Base-by-base conservation (phyloP, 2,113 vertebrate species). In the Pachyramphus minor region DNA sequence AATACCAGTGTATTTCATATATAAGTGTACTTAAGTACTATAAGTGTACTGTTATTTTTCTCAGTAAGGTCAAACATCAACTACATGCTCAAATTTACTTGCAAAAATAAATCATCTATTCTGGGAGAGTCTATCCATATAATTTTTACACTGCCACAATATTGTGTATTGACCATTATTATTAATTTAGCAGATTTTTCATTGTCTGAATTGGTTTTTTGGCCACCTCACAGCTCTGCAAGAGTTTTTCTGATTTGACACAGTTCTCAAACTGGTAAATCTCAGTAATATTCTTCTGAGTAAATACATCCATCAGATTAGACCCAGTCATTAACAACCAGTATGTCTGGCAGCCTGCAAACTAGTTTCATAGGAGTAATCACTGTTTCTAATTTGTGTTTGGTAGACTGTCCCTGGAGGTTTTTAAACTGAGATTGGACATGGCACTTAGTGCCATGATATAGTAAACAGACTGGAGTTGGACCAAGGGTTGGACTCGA, bases 181-280 rank as follows among this genome's bases (percentile, higher is more conserved):
- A 49, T 58, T 76, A 53, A 72, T 87, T 95, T 91, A 89, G 58
- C n/a, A 66, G 66, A 87, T 58, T 85, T 95, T 90, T 95, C 89
- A 85, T 96, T 89, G 84, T 79, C 89, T 96, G 74, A 89, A 97
- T 95, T 93, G 81, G 45, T 89, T 84, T 97, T 87, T 96, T 95
- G 91, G 94, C 88, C 39, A 84, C 84, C 44, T 80, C 79, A 69
- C 55, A 92, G 30, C 49, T 91, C 66, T 84, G 69, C 63, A 33
- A 92, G 72, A 24, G 35, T 41, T 84, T 47, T 91, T 87, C 41
- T 87, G 73, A 84, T 42, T 59, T 92, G 56, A 91, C 49, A 91
- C 31, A 75, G 74, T 66, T 89, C 69, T 93, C 62, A 79, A 64
- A 89, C 45, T 87, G 41, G 69, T 79, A 95, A 94, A 95, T 91